Percentiles rank a stretch among this genome's conserved stretches.
Evolutionary conservation across 2,113 vertebrate genomes (phyloP).

Genomic region (Pseudorasbora parva): DNA sequence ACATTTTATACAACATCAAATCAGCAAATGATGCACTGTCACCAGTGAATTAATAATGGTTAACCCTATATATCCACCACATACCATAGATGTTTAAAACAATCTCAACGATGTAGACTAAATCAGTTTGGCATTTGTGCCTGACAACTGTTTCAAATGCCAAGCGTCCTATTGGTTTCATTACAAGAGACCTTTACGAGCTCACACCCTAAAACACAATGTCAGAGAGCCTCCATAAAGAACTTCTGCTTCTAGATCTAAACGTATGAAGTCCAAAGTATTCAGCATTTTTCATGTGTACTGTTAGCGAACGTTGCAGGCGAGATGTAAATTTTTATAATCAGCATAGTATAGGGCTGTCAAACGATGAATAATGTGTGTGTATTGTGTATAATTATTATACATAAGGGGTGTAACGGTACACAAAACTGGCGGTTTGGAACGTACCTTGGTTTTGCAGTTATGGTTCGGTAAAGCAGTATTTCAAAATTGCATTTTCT

Average conservation of each 20-base stretch:
- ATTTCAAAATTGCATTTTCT: no score
- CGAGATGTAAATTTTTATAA: not conserved
- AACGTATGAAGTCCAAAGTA: not conserved
- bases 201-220: conserved; percentile 5
- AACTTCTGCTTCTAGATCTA: not conserved
- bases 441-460: no score
- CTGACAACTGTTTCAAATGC: conserved; percentile 30
- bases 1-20: not conserved
- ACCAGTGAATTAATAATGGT: conserved; percentile 15
- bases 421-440: no score
- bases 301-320: not conserved
- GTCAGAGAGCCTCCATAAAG: not conserved
- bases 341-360: not conserved
- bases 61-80: not conserved
- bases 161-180: conserved; percentile 1
- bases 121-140: conserved; percentile 17
- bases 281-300: not conserved
- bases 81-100: not conserved
- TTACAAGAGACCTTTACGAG: conserved; percentile 18
- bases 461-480: no score
- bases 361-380: no score
- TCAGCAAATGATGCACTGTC: not conserved
- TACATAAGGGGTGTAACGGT: no score
- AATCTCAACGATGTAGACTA: not conserved
- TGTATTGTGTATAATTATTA: no score